Percentiles rank a stretch among this genome's conserved stretches.
Evolutionary conservation across 1,140 invertebrate species (phyloP).

Genomic region (Papilio aristodemus): DNA sequence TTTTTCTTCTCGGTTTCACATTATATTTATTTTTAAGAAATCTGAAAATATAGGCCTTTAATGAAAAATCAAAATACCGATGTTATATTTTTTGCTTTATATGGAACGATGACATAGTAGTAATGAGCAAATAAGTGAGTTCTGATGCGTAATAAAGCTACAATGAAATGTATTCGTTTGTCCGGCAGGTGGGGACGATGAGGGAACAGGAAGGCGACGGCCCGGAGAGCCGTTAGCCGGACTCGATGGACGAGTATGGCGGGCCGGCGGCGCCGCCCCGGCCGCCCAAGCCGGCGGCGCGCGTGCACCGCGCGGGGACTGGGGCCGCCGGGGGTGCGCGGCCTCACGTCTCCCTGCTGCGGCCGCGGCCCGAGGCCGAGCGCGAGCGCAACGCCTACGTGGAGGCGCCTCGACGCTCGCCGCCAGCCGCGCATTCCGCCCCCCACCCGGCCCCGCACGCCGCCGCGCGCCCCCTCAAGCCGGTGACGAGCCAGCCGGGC

Average conservation of each 20-base stretch:
- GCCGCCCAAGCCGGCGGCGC: conserved; percentile 83
- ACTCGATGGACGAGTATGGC: conserved; percentile 81
- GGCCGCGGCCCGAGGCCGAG: conserved; percentile 88
- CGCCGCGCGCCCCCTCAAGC: conserved; percentile 69
- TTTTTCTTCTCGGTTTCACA: too few relatives aligned
- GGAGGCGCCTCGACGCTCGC: conserved; percentile 85
- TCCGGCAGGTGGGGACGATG: conserved; percentile 82
- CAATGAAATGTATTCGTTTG: conserved; percentile 39
- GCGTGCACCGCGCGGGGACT: conserved; percentile 81
- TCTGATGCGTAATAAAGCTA: not conserved
- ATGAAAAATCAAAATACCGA: too few relatives aligned
- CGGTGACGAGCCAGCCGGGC: conserved; percentile 74
- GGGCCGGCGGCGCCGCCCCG: conserved; percentile 84
- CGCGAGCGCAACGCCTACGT: conserved; percentile 91
- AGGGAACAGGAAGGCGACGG: conserved; percentile 82
- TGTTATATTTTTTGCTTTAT: not conserved
- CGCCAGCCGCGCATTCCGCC: conserved; percentile 55
- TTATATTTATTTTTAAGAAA: too few relatives aligned
- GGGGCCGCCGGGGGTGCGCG: conserved; percentile 74
- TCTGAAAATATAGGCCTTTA: too few relatives aligned
- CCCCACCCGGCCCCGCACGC: conserved; percentile 55
- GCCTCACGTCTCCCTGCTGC: conserved; percentile 84
- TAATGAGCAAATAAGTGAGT: not conserved
- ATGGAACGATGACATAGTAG: not conserved
- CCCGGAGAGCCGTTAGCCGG: conserved; percentile 79